These are phyloP conservation scores for Dione vanillae DNA, from an alignment of 2,888 invertebrate species.

Conservation along the genomic window DNA sequence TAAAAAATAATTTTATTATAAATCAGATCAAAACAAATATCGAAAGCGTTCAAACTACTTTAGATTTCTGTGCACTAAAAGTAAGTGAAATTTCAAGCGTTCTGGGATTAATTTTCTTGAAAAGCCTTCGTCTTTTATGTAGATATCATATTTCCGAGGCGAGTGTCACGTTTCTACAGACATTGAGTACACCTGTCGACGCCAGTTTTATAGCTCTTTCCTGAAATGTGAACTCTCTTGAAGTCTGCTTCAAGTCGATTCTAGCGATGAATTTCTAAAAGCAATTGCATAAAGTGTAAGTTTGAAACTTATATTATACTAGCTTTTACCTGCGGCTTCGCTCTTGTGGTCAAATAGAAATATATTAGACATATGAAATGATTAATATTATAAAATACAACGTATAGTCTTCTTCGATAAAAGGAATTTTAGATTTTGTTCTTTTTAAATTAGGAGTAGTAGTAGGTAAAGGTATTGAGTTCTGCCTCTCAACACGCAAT, in stretches of 20 bases:
- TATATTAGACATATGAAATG: too few species aligned
- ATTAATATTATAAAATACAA: too few species aligned
- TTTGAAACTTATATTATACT: constrained; percentile 20
- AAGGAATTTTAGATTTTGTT: too few species aligned
- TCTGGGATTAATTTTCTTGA: constrained; percentile 39
- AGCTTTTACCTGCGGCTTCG: too few species aligned
- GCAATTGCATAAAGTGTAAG: constrained; percentile 24
- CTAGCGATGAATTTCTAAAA: constrained; percentile 44
- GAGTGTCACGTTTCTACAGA: constrained; percentile 44
- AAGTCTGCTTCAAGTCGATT: constrained; percentile 46
- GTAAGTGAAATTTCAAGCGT: constrained; percentile 31
- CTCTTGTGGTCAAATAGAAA: too few species aligned
- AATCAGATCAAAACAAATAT: not conserved
- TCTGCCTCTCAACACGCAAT: too few species aligned
- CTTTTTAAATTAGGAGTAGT: too few species aligned
- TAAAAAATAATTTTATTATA: too few species aligned
- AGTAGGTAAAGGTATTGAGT: too few species aligned
- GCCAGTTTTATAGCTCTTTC: constrained; percentile 49
- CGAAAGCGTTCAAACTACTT: not conserved
- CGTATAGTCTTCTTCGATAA: too few species aligned
- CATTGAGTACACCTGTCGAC: constrained; percentile 50
- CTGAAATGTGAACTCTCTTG: constrained; percentile 45
- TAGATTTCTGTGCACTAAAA: constrained; percentile 31
- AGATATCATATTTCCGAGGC: constrained; percentile 47
- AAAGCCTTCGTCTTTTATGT: constrained; percentile 40